These are phyloP conservation scores for Dicrurus megarhynchus DNA, from an alignment of 2,113 vertebrate species.

Conservation along the genomic window DNA sequence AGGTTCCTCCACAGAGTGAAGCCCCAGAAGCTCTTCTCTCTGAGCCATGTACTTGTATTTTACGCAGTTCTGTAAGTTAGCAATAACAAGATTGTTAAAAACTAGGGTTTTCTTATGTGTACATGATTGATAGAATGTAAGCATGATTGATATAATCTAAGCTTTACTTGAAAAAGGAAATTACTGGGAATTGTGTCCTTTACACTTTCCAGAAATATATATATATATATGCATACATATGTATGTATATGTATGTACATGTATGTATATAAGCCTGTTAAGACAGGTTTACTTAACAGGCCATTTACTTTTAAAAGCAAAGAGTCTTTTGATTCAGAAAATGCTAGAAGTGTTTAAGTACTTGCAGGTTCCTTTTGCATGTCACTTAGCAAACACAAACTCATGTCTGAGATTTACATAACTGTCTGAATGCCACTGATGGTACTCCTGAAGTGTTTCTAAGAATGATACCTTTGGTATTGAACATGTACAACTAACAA, in stretches of 20 bases:
- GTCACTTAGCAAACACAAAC: neutral
- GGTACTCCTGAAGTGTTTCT: neutral
- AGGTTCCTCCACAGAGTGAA: slow-evolving; percentile 64
- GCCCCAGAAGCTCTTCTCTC: slow-evolving; percentile 69
- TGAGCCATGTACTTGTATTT: slow-evolving; percentile 83
- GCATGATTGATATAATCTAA: neutral
- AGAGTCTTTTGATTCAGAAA: neutral
- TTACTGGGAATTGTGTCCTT: neutral
- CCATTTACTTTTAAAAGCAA: neutral
- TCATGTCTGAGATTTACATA: neutral
- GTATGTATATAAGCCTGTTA: neutral
- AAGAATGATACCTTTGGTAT: neutral
- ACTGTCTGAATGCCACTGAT: neutral
- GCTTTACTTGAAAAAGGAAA: neutral
- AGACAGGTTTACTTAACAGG: neutral
- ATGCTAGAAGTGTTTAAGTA: neutral
- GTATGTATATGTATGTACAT: neutral
- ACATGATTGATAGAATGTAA: neutral
- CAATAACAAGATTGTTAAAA: neutral
- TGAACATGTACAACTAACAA: neutral
- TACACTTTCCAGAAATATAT: neutral
- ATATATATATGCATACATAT: too few species aligned
- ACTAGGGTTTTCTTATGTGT: neutral
- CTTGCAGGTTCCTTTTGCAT: neutral
- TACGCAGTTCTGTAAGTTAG: slow-evolving; percentile 88